Percentiles rank a stretch among this genome's conserved stretches.
These are phyloP conservation scores for Zalophus californianus DNA, from an alignment of 2,797 vertebrate genomes.

Conservation along the genomic window DNA sequence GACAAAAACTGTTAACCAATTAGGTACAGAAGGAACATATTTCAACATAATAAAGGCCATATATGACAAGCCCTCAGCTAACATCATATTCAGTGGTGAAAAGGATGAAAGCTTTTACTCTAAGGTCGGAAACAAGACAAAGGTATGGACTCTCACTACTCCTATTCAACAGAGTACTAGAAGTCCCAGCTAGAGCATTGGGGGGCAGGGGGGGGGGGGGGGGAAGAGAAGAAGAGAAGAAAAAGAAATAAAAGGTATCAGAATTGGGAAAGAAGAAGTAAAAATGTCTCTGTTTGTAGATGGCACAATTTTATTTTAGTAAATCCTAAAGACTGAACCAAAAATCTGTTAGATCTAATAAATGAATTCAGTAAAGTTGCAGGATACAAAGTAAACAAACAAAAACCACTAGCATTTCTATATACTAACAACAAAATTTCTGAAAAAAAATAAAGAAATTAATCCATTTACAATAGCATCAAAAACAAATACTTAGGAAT, in stretches of 20 bases:
- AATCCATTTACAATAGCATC: background rate
- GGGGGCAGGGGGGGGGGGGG: accelerated
- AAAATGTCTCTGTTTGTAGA: background rate
- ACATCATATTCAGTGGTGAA: background rate
- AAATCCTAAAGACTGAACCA: background rate
- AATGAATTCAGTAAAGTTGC: background rate
- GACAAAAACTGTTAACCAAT: background rate
- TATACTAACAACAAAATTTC: background rate
- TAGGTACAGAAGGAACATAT: background rate
- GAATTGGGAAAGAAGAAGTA: background rate
- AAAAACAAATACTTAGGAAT: background rate
- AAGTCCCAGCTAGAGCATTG: background rate
- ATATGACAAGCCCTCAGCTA: background rate
- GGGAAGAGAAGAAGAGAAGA: background rate
- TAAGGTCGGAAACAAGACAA: background rate
- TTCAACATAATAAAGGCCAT: background rate
- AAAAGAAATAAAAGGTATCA: background rate
- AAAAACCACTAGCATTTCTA: background rate
- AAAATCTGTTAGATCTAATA: background rate
- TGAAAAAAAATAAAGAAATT: background rate
- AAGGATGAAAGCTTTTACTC: background rate
- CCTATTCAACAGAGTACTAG: background rate
- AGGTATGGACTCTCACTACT: background rate
- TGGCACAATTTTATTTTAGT: background rate
- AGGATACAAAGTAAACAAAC: background rate